Conservation (phyloP, 2,888 invertebrate species). For the Pseudococcus jackbeardsleyi region DNA sequence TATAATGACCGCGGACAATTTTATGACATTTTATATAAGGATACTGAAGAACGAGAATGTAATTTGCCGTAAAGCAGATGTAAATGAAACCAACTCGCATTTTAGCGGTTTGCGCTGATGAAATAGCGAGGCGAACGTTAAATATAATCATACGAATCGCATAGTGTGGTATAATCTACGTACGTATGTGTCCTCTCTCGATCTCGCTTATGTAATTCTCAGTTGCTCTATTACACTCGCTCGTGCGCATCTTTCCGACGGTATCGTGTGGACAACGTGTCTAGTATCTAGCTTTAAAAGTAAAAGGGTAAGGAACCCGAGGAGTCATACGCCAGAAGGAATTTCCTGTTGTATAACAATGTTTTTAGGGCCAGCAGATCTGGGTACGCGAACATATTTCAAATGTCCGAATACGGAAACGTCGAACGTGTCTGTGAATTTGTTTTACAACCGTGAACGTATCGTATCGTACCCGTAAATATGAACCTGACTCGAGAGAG, state of each 20-base stretch:
- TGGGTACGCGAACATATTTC: slow-evolving; percentile 49
- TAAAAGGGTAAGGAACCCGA: slow-evolving; percentile 55
- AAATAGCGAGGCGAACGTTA: slow-evolving; percentile 14
- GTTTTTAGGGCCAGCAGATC: background rate
- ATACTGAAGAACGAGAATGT: slow-evolving; percentile 44
- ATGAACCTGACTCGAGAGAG: background rate
- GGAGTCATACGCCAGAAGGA: slow-evolving; percentile 52
- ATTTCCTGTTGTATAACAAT: slow-evolving; percentile 58
- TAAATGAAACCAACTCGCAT: slow-evolving; percentile 57
- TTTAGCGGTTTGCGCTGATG: slow-evolving; percentile 30
- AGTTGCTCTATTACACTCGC: background rate
- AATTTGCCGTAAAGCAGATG: slow-evolving; percentile 51
- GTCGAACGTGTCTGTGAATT: slow-evolving; percentile 60
- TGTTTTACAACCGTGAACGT: slow-evolving; percentile 21
- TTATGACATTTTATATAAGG: slow-evolving; percentile 42
- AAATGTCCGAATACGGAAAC: slow-evolving; percentile 62
- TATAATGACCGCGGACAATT: slow-evolving; percentile 48
- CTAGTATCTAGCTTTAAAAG: background rate
- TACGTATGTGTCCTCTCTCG: background rate
- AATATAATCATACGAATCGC: slow-evolving; percentile 27
- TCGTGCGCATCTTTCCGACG: background rate
- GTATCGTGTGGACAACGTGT: background rate
- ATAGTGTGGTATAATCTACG: background rate
- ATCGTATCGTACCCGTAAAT: background rate
- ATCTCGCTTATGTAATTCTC: too few relatives aligned